These are phyloP conservation scores for Zapus hudsonius DNA, from an alignment of 2,113 vertebrate genomes.

Conservation along the genomic window DNA sequence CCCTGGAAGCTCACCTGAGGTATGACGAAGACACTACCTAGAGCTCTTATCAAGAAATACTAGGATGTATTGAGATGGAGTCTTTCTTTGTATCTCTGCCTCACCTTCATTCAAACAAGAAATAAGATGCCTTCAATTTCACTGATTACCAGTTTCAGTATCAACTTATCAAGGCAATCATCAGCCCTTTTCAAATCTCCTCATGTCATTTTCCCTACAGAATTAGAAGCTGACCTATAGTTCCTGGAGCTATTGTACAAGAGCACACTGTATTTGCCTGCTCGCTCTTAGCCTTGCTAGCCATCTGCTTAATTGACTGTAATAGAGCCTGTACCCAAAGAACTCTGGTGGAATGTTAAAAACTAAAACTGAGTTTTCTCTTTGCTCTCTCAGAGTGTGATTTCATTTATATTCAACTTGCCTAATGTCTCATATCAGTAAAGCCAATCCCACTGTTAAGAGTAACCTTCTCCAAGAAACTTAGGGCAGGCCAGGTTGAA, in stretches of 20 bases:
- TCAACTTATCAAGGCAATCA: constrained; percentile 84
- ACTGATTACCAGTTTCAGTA: constrained; percentile 85
- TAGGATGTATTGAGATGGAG: constrained; percentile 81
- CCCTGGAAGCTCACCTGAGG: constrained; percentile 78
- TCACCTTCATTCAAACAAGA: constrained; percentile 81
- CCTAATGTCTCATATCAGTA: constrained; percentile 53
- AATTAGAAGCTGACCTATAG: constrained; percentile 78
- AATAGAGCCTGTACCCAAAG: constrained; percentile 75
- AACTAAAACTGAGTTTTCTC: constrained; percentile 61
- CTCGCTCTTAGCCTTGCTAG: constrained; percentile 71
- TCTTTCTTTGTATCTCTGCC: constrained; percentile 75
- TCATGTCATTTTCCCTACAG: constrained; percentile 85
- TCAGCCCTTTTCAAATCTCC: constrained; percentile 80
- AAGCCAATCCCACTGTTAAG: constrained; percentile 56
- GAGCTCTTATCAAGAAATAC: constrained; percentile 80
- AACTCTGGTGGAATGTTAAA: constrained; percentile 70
- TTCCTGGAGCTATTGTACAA: constrained; percentile 74
- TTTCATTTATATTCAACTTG: constrained; percentile 76
- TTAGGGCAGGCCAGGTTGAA: not conserved
- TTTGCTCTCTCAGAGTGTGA: constrained; percentile 63
- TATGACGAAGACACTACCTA: constrained; percentile 76
- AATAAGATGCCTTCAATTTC: constrained; percentile 83
- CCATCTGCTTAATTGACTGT: constrained; percentile 80
- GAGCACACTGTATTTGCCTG: constrained; percentile 76
- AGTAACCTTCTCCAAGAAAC: constrained; percentile 58